A percentile compares a stretch with the other conserved stretches of the same genome.
Conservation (phyloP, 2,888 invertebrate genomes). For the Lydus trimaculatus region DNA sequence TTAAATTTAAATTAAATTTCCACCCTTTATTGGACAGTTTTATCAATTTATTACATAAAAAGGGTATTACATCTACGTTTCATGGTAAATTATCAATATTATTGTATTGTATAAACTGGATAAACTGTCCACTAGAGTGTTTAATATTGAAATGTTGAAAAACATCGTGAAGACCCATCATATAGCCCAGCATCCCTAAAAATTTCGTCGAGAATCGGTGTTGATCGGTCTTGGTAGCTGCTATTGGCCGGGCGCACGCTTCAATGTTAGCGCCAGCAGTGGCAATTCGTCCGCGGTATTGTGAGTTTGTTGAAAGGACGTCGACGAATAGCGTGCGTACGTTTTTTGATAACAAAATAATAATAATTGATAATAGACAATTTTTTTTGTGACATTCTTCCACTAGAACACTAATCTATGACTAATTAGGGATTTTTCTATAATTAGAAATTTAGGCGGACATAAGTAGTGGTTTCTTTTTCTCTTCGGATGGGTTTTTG, state of each 20-base stretch:
- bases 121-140: not conserved
- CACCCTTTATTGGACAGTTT: too few relatives aligned
- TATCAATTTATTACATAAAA: too few relatives aligned
- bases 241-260: constrained; percentile 51
- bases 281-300: constrained; percentile 46
- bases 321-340: not conserved
- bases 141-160: not conserved
- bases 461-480: not conserved
- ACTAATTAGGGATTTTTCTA: not conserved
- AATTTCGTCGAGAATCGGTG: constrained; percentile 45
- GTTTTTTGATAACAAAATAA: not conserved
- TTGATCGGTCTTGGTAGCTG: constrained; percentile 41
- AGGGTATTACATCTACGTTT: too few relatives aligned
- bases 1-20: too few relatives aligned
- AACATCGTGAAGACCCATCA: not conserved
- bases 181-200: constrained; percentile 22
- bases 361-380: not conserved
- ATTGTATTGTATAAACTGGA: not conserved
- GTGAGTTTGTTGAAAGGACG: constrained; percentile 21
- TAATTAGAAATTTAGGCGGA: too few relatives aligned
- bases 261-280: constrained; percentile 48
- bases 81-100: not conserved
- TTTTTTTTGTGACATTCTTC: not conserved
- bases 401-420: not conserved
- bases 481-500: not conserved